A percentile compares a stretch with the other conserved stretches of the same genome.
Evolutionary conservation across 2,113 vertebrate genomes (phyloP).

Genomic region (Fulmarus glacialis): DNA sequence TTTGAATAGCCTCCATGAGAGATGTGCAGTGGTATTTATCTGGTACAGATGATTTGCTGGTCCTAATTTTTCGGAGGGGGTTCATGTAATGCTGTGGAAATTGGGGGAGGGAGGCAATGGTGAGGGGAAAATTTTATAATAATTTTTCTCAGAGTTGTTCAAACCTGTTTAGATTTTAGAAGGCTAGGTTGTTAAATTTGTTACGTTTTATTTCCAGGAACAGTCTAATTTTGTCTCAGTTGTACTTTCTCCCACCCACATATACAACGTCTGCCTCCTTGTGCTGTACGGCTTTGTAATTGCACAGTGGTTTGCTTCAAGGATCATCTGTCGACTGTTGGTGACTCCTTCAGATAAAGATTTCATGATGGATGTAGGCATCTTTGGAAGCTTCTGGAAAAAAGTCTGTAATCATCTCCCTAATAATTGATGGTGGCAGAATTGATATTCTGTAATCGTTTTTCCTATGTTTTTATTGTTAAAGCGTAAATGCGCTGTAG

Average conservation of each 20-base stretch:
- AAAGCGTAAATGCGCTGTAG: neutral
- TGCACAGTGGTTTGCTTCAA: neutral
- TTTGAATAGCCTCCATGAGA: neutral
- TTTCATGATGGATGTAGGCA: neutral
- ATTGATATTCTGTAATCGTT: neutral
- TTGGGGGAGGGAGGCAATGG: neutral
- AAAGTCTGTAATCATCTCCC: neutral
- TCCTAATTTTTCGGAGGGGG: neutral
- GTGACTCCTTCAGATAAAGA: neutral
- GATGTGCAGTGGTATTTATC: neutral
- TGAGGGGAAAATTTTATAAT: neutral
- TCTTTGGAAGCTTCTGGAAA: constrained; percentile 4
- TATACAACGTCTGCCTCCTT: neutral
- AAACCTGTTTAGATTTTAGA: neutral
- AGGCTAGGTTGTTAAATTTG: neutral
- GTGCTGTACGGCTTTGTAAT: neutral
- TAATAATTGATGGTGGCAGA: neutral
- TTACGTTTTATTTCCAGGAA: neutral
- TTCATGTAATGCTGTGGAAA: neutral
- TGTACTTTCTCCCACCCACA: neutral
- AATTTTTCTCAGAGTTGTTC: neutral
- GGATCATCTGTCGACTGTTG: neutral
- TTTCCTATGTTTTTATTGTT: neutral
- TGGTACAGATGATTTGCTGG: neutral
- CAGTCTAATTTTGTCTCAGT: constrained; percentile 2